Evolutionary conservation across 2,113 vertebrate genomes (phyloP).

Genomic region (Antennarius striatus): DNA sequence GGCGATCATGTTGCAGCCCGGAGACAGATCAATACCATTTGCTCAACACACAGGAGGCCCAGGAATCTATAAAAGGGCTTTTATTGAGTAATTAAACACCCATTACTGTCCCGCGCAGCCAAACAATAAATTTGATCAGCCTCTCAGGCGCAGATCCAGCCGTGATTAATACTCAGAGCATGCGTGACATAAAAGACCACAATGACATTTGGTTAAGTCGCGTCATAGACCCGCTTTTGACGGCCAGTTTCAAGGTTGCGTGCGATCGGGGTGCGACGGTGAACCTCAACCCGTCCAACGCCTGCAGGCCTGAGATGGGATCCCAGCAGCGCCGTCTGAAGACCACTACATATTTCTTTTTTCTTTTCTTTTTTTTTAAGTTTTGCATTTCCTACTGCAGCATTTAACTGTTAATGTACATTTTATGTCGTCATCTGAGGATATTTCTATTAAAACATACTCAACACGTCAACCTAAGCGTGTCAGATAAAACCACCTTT

Average conservation of each 20-base stretch:
- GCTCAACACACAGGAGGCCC: conserved; percentile 90
- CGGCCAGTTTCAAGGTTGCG: conserved; percentile 48
- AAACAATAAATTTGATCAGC: conserved; percentile 97
- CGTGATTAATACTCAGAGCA: conserved; percentile 89
- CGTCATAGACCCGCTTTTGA: conserved; percentile 27
- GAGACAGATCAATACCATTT: conserved; percentile 97
- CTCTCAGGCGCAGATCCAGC: conserved; percentile 88
- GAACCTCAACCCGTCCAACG: background rate
- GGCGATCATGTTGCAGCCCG: conserved; percentile 91
- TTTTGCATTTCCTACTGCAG: too few species aligned
- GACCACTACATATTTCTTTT: too few species aligned
- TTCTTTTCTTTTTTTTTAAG: too few species aligned
- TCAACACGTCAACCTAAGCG: too few species aligned
- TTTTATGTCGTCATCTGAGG: too few species aligned
- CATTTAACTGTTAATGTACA: too few species aligned
- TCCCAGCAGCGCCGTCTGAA: conserved; percentile 7
- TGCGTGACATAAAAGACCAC: conserved; percentile 85
- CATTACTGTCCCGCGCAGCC: conserved; percentile 95
- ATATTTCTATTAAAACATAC: too few species aligned
- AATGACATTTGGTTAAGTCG: conserved; percentile 61
- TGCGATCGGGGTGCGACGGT: too few species aligned
- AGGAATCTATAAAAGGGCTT: conserved; percentile 94
- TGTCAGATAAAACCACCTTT: too few species aligned
- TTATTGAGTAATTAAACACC: conserved; percentile 99
- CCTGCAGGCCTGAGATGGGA: background rate